These are phyloP conservation scores for Synanthedon andrenaeformis DNA, from an alignment of 2,888 invertebrate genomes.

Conservation along the genomic window DNA sequence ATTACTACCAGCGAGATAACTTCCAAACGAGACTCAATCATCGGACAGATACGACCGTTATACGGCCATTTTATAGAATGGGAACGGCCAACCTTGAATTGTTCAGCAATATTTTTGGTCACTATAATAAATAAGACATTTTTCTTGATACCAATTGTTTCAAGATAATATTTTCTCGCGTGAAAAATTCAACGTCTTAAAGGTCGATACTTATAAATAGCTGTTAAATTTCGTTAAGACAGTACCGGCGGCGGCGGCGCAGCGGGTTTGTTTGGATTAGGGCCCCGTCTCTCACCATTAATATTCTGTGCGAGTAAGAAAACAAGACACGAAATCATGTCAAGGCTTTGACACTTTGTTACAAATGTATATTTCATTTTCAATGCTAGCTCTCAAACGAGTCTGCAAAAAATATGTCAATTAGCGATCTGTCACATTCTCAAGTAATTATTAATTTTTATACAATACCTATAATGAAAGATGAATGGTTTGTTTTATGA, in stretches of 20 bases:
- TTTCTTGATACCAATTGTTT: slow-evolving; percentile 11
- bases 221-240: slow-evolving; percentile 26
- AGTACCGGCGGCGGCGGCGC: slow-evolving; percentile 10
- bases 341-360: slow-evolving; percentile 49
- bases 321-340: slow-evolving; percentile 40
- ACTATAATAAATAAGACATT: slow-evolving; percentile 31
- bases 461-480: too few species aligned
- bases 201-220: slow-evolving; percentile 22
- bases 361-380: slow-evolving; percentile 9
- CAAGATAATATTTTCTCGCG: slow-evolving; percentile 7
- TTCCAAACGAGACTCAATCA: slow-evolving; percentile 38
- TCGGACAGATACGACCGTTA: slow-evolving; percentile 21
- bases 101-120: slow-evolving; percentile 51
- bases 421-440: too few species aligned
- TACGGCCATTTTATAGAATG: slow-evolving; percentile 61
- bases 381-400: neutral
- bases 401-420: slow-evolving; percentile 1
- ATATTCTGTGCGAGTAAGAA: slow-evolving; percentile 35
- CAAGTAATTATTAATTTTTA: too few species aligned
- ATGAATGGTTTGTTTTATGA: too few species aligned
- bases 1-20: slow-evolving; percentile 17
- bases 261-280: slow-evolving; percentile 28
- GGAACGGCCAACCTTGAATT: slow-evolving; percentile 52
- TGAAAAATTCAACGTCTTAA: slow-evolving; percentile 11
- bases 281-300: slow-evolving; percentile 21